A percentile compares a stretch with the other conserved stretches of the same genome.
Conservation (phyloP, 2,113 vertebrate species). For the Pedetes capensis region DNA sequence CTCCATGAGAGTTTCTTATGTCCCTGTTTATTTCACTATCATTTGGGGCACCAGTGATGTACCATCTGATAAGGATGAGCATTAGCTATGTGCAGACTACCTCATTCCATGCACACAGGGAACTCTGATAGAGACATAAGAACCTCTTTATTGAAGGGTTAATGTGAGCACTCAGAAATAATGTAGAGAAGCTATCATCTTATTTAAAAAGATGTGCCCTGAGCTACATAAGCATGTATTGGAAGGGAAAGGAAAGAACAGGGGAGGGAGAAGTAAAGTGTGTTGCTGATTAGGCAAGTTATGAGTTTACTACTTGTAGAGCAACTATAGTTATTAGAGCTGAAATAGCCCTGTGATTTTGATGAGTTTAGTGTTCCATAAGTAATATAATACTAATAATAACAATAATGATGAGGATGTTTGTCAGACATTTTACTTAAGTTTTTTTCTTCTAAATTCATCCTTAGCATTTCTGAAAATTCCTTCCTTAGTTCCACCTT, state of each 20-base stretch:
- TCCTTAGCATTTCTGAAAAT: neutral
- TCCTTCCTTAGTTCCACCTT: neutral
- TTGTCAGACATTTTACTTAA: no score
- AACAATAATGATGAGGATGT: no score
- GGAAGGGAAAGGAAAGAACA: no score
- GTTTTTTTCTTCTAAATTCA: neutral
- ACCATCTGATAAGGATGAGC: neutral
- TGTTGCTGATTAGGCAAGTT: neutral
- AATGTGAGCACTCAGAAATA: neutral
- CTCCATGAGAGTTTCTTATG: neutral
- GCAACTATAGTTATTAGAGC: no score
- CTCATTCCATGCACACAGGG: neutral
- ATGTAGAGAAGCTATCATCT: neutral
- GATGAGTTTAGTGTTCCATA: no score
- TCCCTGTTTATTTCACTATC: rapidly evolving
- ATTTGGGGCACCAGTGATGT: neutral
- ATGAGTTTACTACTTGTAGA: no score
- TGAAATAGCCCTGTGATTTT: no score
- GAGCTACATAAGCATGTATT: neutral
- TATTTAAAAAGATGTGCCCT: neutral
- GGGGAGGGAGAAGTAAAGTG: neutral
- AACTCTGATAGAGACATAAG: neutral
- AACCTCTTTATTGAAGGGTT: neutral
- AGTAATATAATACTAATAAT: no score
- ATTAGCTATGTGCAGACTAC: rapidly evolving